Evolutionary conservation across 2,113 vertebrate genomes (phyloP).

Genomic region (Scartelaos histophorus): DNA sequence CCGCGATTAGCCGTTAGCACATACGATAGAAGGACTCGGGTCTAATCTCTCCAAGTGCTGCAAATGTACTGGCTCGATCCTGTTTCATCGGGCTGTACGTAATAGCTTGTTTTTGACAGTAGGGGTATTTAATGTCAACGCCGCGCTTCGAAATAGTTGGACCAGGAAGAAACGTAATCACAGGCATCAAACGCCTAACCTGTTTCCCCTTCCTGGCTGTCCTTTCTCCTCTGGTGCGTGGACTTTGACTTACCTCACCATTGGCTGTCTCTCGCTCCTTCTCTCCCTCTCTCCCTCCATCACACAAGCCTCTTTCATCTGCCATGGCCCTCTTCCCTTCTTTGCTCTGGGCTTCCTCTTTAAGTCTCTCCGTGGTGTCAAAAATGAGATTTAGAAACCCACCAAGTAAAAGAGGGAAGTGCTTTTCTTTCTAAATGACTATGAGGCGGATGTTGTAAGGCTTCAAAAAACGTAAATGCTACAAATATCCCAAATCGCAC

Average conservation of each 20-base stretch:
- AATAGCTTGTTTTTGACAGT: slow-evolving; percentile 59
- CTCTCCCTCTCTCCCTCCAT: slow-evolving; percentile 22
- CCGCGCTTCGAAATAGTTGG: slow-evolving; percentile 65
- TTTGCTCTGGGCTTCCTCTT: slow-evolving; percentile 42
- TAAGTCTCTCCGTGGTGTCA: slow-evolving; percentile 24
- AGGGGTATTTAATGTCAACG: slow-evolving; percentile 61
- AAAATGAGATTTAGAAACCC: slow-evolving; percentile 39
- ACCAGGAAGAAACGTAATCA: slow-evolving; percentile 57
- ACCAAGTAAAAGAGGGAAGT: background rate
- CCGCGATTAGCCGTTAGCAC: slow-evolving; percentile 31
- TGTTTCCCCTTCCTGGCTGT: slow-evolving; percentile 61
- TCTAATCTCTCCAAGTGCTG: slow-evolving; percentile 39
- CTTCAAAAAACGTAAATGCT: slow-evolving; percentile 2
- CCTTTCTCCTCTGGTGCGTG: slow-evolving; percentile 37
- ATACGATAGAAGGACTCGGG: slow-evolving; percentile 34
- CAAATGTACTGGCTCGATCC: slow-evolving; percentile 31
- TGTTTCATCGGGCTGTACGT: slow-evolving; percentile 29
- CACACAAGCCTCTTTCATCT: slow-evolving; percentile 47
- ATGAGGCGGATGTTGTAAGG: no score
- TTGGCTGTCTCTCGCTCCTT: slow-evolving; percentile 7
- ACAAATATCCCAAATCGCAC: background rate
- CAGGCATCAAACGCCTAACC: slow-evolving; percentile 57
- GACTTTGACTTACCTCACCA: slow-evolving; percentile 28
- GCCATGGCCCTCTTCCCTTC: slow-evolving; percentile 34
- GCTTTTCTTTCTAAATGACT: slow-evolving; percentile 11